phyloP scores from a whole-genome alignment of 2,797 vertebrate species.

The Helicolenus hilgendorfi region DNA sequence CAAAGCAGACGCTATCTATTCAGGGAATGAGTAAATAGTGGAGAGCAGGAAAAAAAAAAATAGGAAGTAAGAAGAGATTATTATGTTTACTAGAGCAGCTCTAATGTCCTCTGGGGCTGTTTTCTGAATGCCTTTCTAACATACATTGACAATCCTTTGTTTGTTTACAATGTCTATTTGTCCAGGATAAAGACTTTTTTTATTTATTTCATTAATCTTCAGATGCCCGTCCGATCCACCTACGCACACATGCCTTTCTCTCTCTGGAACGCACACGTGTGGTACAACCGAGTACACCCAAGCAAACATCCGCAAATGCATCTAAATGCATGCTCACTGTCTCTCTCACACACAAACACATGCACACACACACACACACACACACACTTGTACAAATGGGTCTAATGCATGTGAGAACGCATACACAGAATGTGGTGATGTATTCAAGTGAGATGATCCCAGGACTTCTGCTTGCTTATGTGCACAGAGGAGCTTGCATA shows the following conservation, averaged over 20 bases:
- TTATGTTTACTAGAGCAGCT: constrained; percentile 15
- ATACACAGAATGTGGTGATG: neutral
- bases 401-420: neutral
- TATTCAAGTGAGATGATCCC: constrained; percentile 37
- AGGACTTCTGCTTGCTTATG: constrained; percentile 41
- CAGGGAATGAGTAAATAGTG: neutral
- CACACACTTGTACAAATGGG: neutral
- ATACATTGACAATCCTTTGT: constrained; percentile 4
- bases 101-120: neutral
- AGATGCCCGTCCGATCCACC: neutral
- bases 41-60: neutral
- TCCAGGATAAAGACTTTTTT: constrained; percentile 6
- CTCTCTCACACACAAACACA: no score
- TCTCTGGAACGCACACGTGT: neutral
- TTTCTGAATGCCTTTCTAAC: neutral
- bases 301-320: neutral
- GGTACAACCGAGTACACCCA: neutral
- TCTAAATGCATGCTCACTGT: neutral
- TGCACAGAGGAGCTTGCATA: constrained; percentile 2
- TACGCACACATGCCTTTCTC: neutral
- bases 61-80: neutral
- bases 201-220: constrained; percentile 11
- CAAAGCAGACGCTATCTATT: neutral
- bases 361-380: neutral
- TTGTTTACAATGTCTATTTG: constrained; percentile 22